Conservation (phyloP, 2,888 invertebrate species). For the Tetropium fuscum region DNA sequence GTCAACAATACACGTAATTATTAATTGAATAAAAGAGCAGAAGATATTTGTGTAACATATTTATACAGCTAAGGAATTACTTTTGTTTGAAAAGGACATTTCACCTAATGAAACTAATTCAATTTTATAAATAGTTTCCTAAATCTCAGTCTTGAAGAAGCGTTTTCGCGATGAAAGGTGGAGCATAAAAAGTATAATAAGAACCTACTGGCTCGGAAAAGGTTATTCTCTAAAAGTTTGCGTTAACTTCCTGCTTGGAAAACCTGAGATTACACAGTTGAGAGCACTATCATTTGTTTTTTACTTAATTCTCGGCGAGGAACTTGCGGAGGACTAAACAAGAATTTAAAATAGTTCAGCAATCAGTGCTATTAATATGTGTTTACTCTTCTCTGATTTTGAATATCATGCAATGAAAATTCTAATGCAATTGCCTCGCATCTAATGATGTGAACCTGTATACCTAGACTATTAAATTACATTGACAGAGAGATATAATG, state of each 20-base stretch:
- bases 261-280: constrained; percentile 39
- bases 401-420: too few species aligned
- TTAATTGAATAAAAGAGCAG: too few species aligned
- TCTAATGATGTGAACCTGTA: too few species aligned
- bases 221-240: constrained; percentile 35
- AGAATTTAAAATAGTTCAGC: constrained; percentile 30
- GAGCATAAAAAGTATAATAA: constrained; percentile 35
- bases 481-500: too few species aligned
- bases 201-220: constrained; percentile 37
- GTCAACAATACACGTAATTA: too few species aligned
- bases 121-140: neutral
- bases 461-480: too few species aligned
- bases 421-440: too few species aligned
- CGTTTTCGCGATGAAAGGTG: constrained; percentile 36
- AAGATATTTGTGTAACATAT: too few species aligned
- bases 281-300: constrained; percentile 29
- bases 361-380: too few species aligned
- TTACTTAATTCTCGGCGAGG: constrained; percentile 23
- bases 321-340: constrained; percentile 20
- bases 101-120: neutral
- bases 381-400: too few species aligned
- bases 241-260: constrained; percentile 36
- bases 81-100: neutral
- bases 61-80: too few species aligned
- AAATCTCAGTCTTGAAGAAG: constrained; percentile 30